A percentile compares a stretch with the other conserved stretches of the same genome.
Evolutionary conservation across 64 coral and sea anemone genomes (phyloP).

Genomic region (Dendrophyllia cribrosa): DNA sequence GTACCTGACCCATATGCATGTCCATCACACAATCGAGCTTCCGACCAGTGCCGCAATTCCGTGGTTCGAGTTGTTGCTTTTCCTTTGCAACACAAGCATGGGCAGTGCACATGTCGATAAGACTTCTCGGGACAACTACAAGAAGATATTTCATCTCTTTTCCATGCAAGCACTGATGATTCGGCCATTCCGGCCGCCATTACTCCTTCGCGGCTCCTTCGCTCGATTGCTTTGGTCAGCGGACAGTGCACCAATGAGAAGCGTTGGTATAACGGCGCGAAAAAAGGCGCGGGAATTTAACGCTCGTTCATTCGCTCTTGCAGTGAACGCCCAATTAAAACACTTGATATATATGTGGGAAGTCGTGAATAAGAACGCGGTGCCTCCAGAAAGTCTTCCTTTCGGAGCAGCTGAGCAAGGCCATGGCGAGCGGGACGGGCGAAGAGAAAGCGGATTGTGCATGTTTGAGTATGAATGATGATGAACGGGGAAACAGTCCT

Average conservation of each 20-base stretch:
- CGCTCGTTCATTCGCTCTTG: too few species aligned
- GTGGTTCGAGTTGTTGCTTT: slow-evolving; percentile 30
- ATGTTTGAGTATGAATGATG: neutral
- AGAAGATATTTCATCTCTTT: neutral
- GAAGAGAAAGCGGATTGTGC: neutral
- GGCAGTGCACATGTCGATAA: neutral
- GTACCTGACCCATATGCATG: neutral
- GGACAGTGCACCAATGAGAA: too few species aligned
- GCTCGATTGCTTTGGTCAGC: too few species aligned
- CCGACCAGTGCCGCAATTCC: slow-evolving; percentile 46
- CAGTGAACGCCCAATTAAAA: too few species aligned
- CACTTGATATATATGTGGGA: too few species aligned
- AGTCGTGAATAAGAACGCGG: too few species aligned
- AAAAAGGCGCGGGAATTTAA: too few species aligned
- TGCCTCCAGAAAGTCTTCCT: neutral
- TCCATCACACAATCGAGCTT: slow-evolving; percentile 9
- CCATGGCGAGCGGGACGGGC: neutral
- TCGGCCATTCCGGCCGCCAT: too few species aligned
- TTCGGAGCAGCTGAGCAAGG: neutral
- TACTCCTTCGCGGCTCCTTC: too few species aligned
- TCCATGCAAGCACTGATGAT: neutral
- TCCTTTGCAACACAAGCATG: slow-evolving; percentile 32
- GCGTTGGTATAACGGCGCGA: too few species aligned
- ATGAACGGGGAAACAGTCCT: neutral
- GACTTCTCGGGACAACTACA: slow-evolving; percentile 6